Evolutionary conservation across 2,113 vertebrate genomes (phyloP), one percentile per base, ranked within the genome.

Genomic region (Scalopus aquaticus): DNA sequence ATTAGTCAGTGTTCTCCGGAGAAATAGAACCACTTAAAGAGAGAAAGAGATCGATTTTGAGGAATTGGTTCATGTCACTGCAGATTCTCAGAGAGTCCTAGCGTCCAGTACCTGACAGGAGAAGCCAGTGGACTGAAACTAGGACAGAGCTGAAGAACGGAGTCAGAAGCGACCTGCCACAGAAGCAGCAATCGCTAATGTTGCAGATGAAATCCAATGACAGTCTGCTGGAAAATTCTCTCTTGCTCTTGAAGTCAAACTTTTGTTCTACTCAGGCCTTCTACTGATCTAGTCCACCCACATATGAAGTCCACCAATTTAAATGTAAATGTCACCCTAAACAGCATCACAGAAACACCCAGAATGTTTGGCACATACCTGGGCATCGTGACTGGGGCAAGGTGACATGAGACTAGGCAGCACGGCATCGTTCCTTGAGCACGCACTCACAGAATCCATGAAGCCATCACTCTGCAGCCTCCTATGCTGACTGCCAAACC

Each of bases 361-460:
- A 28, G 51, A 84, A 37, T 35, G 49, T 51, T 51, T 51, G 20
- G 54, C 54, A 56, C 20, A 22, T 22, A 20, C 54, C 22, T 22
- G 20, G 54, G 58, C 64, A 42, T 32, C 0, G 11, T 46, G 42
- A 65, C 60, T 56, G 19, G 60, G 37, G 30, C 22, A 54, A 49
- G 37, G 11, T 58, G 42, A 64, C 49, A 81, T 30, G 30, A 49
- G 72, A 24, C 32, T 44, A 62, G 32, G 12, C 35, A 42, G 1
- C 8, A n/a, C 8, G 1, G 4, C 3, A 6, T 49, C 24, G 32
- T 64, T n/a, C 32, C 30, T 20, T 6, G 10, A 77, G 5, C 4
- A 37, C 22, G 3, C 5, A 0, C 5, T 35, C 17, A 5, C 16
- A 17, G 49, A n/a, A 17, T 51, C 1, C 54, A 22, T 7, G 22